Percentiles rank a stretch among this genome's conserved stretches.
These are phyloP conservation scores for Nyctalus aviator DNA, from an alignment of 2,797 vertebrate genomes.

Conservation along the genomic window DNA sequence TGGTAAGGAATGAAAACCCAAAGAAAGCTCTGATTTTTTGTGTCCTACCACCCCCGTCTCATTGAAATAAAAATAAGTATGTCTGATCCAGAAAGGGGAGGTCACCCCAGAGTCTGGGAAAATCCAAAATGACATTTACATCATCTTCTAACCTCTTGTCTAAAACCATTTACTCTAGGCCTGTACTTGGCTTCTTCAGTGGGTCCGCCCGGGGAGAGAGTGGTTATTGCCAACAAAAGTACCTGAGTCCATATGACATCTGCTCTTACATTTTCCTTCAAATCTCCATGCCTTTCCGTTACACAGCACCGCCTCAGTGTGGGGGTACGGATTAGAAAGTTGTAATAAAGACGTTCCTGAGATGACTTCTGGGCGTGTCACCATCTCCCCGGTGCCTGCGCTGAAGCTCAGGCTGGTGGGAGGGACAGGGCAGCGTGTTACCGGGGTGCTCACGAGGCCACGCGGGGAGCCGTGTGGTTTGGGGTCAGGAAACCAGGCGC, in stretches of 20 bases:
- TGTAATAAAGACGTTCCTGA: background rate
- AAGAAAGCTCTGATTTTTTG: background rate
- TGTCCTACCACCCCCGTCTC: background rate
- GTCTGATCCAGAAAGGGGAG: background rate
- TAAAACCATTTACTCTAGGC: background rate
- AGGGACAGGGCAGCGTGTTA: background rate
- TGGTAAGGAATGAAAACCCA: background rate
- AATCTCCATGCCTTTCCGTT: background rate
- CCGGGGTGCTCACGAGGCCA: background rate
- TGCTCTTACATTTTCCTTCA: background rate
- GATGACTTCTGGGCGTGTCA: background rate
- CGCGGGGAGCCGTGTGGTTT: slow-evolving; percentile 70
- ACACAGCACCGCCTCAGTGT: background rate
- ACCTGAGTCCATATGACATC: background rate
- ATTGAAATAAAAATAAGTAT: background rate
- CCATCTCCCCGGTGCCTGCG: background rate
- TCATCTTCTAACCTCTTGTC: background rate
- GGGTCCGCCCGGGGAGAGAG: background rate
- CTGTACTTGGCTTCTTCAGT: background rate
- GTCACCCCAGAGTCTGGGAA: background rate
- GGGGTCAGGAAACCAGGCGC: slow-evolving; percentile 75
- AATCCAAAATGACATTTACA: background rate
- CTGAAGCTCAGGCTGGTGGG: background rate
- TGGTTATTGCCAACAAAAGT: background rate
- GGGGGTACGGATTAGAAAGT: background rate